Evolutionary conservation across 2,113 vertebrate genomes (phyloP).

Genomic region (Hystrix cristata): DNA sequence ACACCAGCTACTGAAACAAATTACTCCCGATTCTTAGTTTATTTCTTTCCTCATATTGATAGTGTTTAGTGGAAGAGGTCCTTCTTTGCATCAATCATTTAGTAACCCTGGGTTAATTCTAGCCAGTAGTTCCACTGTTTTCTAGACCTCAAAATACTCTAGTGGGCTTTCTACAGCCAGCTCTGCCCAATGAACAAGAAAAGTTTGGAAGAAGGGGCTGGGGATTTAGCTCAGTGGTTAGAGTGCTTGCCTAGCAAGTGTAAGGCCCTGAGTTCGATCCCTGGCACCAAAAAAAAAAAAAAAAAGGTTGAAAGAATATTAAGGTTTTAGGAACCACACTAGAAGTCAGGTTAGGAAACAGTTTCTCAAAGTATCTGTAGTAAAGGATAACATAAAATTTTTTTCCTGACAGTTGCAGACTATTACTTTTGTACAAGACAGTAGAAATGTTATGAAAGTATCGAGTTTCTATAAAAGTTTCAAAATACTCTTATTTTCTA

Average conservation of each 20-base stretch:
- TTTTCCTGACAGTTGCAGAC: not conserved
- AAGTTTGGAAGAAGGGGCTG: not conserved
- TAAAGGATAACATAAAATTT: not conserved
- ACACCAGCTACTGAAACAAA: constrained; percentile 31
- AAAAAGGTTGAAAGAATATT: not conserved
- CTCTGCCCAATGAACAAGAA: not conserved
- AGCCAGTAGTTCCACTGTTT: not conserved
- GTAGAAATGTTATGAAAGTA: not conserved
- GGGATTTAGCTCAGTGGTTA: no score
- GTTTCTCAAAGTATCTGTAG: not conserved
- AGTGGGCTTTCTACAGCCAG: not conserved
- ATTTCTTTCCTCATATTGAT: not conserved
- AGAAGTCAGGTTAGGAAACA: not conserved
- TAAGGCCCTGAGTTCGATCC: no score
- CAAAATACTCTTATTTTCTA: not conserved
- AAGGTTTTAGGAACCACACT: not conserved
- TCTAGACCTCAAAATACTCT: not conserved
- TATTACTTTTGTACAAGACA: constrained; percentile 22
- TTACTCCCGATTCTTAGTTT: not conserved
- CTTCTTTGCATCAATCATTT: constrained; percentile 36
- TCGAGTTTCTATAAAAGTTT: not conserved
- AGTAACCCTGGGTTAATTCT: constrained; percentile 9
- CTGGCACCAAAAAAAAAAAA: not conserved
- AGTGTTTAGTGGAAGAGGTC: not conserved
- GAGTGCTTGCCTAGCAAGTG: no score